Base-by-base conservation (phyloP, 1,140 invertebrate genomes). In the Macrosteles quadrilineatus region DNA sequence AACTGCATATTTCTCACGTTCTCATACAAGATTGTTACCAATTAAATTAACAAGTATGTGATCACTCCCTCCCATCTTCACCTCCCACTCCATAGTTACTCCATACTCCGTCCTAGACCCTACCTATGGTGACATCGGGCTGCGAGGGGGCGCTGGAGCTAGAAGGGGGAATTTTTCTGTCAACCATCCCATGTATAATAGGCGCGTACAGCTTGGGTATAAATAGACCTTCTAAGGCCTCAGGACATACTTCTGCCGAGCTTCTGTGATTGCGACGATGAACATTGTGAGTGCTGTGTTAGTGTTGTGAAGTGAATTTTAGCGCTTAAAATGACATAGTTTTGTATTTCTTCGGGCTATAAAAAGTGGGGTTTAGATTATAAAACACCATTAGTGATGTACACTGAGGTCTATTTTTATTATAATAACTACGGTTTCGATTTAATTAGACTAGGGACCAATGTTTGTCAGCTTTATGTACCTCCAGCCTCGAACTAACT, bases 141-240 rank as follows among this genome's bases (percentile, higher is more conserved):
- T 25, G 25, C 4, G 55, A 50, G 55, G 27, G 55, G 23, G 25
- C 21, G 55, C 4, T 4, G 55, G 27, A 25, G 55, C 25, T 59
- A 59, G 55, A 59, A 59, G 55, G 55, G 55, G 55, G 25, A 59
- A 59, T 59, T 59, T 59, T 59, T 59, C 55, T 59, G 55, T 59
- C 55, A 59, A 59, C 55, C 4, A 14, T 14, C 55, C 14, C 55
- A 59, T 25, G 21, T 59, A 59, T 59, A 59, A 59, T 59, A 30
- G 55, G 55, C 27, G 55, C 2, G 27, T 59, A 30, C 55, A 27
- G 12, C 21, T 14, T 59, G 23, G n/a, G 55, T 59, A 59, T 59
- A 59, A 27, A 59, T 59, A 59, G 55, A 25, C 27, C 6, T 23
- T 6, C 32, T 4, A 36, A 36, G 32, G 4, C 4, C 32, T 4